A percentile compares a stretch with the other conserved stretches of the same genome.
phyloP scores from a whole-genome alignment of 2,888 invertebrate genomes.

The Cataglyphis livida region DNA sequence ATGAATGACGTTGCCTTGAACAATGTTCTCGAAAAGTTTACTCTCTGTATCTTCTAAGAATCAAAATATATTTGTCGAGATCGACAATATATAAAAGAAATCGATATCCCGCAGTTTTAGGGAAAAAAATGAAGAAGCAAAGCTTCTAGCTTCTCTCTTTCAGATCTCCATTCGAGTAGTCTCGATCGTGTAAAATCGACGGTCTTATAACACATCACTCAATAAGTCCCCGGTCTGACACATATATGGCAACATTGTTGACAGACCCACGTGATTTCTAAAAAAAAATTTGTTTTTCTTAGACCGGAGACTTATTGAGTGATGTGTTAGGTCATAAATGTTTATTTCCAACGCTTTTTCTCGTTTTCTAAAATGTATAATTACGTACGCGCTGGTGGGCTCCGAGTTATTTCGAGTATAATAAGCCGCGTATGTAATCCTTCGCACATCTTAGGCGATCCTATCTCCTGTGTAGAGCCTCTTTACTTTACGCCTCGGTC shows the following conservation, averaged over 20 bases:
- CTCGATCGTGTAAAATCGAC: not conserved
- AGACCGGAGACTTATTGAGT: no score
- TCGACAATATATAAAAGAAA: not conserved
- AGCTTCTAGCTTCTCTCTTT: not conserved
- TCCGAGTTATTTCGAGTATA: constrained; percentile 33
- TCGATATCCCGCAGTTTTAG: not conserved
- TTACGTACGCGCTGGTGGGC: not conserved
- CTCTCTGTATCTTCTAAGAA: not conserved
- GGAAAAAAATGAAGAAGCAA: not conserved
- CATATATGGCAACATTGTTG: no score
- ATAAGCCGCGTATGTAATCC: constrained; percentile 25
- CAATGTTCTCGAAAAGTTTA: not conserved
- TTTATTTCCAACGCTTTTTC: constrained; percentile 12
- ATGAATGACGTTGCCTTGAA: not conserved
- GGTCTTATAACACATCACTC: no score
- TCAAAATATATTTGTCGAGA: not conserved
- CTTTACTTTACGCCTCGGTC: not conserved
- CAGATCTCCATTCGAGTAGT: not conserved
- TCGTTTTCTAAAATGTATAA: constrained; percentile 13
- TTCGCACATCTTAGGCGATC: not conserved
- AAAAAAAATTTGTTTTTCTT: no score
- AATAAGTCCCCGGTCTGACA: no score
- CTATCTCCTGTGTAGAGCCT: not conserved
- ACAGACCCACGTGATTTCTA: no score
- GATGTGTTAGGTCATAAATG: not conserved